Evolutionary conservation across 2,797 vertebrate species (phyloP).

Genomic region (Gadopsis marmoratus): DNA sequence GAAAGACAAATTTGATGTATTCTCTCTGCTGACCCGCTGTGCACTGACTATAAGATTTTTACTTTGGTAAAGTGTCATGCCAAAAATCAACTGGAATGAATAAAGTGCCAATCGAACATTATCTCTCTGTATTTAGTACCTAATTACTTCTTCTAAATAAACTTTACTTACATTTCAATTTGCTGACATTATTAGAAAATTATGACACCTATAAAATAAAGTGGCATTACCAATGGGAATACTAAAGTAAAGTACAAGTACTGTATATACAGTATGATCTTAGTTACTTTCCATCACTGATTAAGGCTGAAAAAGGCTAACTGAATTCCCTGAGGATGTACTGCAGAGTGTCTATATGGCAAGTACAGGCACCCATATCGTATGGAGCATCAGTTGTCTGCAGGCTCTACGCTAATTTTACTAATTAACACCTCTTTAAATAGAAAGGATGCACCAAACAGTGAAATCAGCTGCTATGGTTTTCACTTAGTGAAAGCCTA

Average conservation of each 20-base stretch:
- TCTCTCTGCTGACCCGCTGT: not conserved
- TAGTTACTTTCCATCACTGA: not conserved
- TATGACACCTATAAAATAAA: not conserved
- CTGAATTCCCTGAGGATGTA: not conserved
- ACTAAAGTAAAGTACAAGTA: not conserved
- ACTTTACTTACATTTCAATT: not conserved
- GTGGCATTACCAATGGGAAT: not conserved
- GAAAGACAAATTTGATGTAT: not conserved
- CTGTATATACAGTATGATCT: not conserved
- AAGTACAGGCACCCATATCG: not conserved
- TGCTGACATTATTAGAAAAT: not conserved
- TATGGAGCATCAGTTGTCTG: slow-evolving; percentile 3
- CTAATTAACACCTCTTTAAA: slow-evolving; percentile 3
- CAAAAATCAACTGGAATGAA: not conserved
- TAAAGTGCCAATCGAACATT: no score
- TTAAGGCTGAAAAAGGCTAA: not conserved
- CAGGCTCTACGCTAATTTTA: not conserved
- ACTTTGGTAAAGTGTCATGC: not conserved
- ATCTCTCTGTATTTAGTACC: no score
- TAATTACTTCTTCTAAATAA: not conserved
- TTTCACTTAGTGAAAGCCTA: not conserved
- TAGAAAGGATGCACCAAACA: not conserved
- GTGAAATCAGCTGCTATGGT: slow-evolving; percentile 32
- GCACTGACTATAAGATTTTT: not conserved
- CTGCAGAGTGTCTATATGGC: not conserved